Evolutionary conservation across 2,888 invertebrate genomes (phyloP), one percentile per base, ranked within the genome.

Genomic region (Drosophila pegasa): DNA sequence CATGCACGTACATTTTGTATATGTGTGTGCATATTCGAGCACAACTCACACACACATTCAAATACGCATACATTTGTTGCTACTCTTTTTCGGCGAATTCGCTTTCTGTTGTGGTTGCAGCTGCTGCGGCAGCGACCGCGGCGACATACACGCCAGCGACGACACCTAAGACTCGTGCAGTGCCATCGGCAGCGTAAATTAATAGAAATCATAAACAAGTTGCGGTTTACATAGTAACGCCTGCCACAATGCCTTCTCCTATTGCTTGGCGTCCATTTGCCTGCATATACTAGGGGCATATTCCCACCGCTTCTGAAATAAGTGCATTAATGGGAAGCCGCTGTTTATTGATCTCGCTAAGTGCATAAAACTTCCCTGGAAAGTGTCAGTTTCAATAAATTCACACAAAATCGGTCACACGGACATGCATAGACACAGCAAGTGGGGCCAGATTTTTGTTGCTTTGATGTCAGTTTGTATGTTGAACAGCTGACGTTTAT

Each of bases 51-150:
- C 16, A 50, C 25, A 27, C 29, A 37, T 22, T 20, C 22, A 45
- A 22, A 29, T 27, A 40, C 37, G 50, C 22, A 48, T 59, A 69
- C 69, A 75, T 75, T 75, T 75, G 78, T 75, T 75, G 74, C 74
- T 74, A 56, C 59, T 62, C 61, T 72, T 76, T 64, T 77, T 71
- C 78, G 78, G 73, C 74, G 74, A 75, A 78, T 72, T 75, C 62
- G 35, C 40, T 59, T 75, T 72, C 52, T 77, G 72, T 77, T 75
- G 73, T 75, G 74, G 67, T 78, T 75, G 75, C 74, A 63, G 67
- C 58, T 76, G 76, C 71, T 47, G 45, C 51, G 56, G 33, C 52
- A 18, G 41, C 50, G 58, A 48, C 54, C 35, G 41, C 76, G 54
- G 41, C 65, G 45, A 73, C 57, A 33, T 50, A n/a, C 12, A 51